Conservation (phyloP, 1,140 invertebrate genomes). For the Archivesica marissinica region DNA sequence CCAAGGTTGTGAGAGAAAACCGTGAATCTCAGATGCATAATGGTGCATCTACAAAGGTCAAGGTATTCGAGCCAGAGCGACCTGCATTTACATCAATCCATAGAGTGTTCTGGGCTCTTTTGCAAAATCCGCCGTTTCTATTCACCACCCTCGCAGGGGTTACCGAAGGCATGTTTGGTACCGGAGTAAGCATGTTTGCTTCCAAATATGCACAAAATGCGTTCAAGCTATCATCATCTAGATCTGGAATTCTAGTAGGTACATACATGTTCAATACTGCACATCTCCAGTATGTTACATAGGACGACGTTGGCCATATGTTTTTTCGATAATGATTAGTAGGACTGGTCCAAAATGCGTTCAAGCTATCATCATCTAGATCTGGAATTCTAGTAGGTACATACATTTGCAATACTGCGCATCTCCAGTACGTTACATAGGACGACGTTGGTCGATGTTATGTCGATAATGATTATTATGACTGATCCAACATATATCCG, state of each 20-base stretch:
- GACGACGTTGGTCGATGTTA: too few relatives aligned
- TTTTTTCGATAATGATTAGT: too few relatives aligned
- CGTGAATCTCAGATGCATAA: conserved; percentile 25
- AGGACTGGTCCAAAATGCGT: too few relatives aligned
- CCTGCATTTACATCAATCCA: background rate
- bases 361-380: too few relatives aligned
- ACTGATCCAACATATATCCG: too few relatives aligned
- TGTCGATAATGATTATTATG: too few relatives aligned
- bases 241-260: conserved; percentile 20
- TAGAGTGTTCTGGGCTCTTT: conserved; percentile 3
- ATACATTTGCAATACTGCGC: too few relatives aligned
- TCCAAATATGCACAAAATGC: conserved; percentile 29
- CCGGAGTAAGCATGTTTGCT: conserved; percentile 17
- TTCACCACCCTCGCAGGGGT: conserved; percentile 31
- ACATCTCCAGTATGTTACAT: too few relatives aligned
- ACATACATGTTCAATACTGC: too few relatives aligned
- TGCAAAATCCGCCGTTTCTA: conserved; percentile 39
- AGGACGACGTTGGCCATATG: too few relatives aligned
- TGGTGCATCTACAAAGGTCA: background rate
- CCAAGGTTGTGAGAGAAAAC: conserved; percentile 17
- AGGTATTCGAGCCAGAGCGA: background rate
- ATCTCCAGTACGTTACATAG: too few relatives aligned
- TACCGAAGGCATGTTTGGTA: conserved; percentile 4
- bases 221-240: conserved; percentile 6
- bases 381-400: too few relatives aligned